Percentiles rank a stretch among this genome's conserved stretches.
These are phyloP conservation scores for Fopius arisanus DNA, from an alignment of 1,140 invertebrate species.

Conservation along the genomic window DNA sequence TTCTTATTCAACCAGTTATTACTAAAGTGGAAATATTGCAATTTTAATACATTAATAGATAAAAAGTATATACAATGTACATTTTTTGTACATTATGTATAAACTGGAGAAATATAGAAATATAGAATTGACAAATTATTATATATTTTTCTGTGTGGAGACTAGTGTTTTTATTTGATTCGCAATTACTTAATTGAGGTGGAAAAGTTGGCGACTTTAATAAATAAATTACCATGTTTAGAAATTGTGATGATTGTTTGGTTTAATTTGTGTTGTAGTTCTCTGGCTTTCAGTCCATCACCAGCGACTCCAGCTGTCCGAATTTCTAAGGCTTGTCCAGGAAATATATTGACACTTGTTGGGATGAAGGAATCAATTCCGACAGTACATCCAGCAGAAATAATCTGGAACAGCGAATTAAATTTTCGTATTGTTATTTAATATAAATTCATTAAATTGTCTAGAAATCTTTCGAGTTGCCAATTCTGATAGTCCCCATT, in stretches of 20 bases:
- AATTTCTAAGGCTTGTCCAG: slow-evolving; percentile 60
- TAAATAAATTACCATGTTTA: slow-evolving; percentile 61
- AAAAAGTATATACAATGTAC: too few species aligned
- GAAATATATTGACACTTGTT: slow-evolving; percentile 71
- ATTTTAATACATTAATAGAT: too few species aligned
- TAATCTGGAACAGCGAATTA: slow-evolving; percentile 62
- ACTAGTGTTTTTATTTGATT: too few species aligned
- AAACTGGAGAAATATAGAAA: too few species aligned
- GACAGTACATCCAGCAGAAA: slow-evolving; percentile 68
- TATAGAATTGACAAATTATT: too few species aligned
- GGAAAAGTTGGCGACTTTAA: slow-evolving; percentile 7
- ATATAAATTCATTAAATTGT: slow-evolving; percentile 16
- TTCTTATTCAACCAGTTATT: too few species aligned
- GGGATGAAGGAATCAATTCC: slow-evolving; percentile 76
- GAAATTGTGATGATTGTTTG: slow-evolving; percentile 54
- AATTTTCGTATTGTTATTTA: slow-evolving; percentile 6
- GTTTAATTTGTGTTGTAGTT: slow-evolving; percentile 62
- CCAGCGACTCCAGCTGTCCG: slow-evolving; percentile 51
- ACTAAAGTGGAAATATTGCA: too few species aligned
- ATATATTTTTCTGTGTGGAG: too few species aligned
- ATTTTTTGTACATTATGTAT: too few species aligned
- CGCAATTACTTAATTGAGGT: neutral
- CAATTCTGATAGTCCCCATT: too few species aligned
- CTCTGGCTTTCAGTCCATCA: slow-evolving; percentile 50
- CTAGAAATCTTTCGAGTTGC: too few species aligned